phyloP scores from a whole-genome alignment of 2,888 invertebrate genomes.

The Zhuqinia jingwanae region DNA sequence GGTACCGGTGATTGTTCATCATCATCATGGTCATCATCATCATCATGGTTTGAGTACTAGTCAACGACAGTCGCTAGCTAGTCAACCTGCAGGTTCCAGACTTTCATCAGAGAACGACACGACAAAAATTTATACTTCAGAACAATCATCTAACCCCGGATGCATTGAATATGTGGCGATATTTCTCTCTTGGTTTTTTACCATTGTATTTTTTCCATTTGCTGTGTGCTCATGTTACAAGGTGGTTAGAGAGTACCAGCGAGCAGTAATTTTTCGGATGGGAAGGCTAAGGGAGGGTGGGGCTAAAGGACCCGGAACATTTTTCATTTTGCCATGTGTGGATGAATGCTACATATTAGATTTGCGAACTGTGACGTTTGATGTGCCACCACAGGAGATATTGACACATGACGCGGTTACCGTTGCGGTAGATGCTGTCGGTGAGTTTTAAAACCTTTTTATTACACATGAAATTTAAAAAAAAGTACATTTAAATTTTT shows the following conservation, averaged over 20 bases:
- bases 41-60: constrained; percentile 47
- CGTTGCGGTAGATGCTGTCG: constrained; percentile 56
- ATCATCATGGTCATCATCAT: neutral
- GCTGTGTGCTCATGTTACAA: constrained; percentile 75
- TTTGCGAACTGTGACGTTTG: constrained; percentile 84
- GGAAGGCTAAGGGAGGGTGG: constrained; percentile 82
- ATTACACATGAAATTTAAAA: too few species aligned
- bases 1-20: constrained; percentile 35
- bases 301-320: constrained; percentile 83
- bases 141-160: constrained; percentile 34
- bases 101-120: constrained; percentile 58
- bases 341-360: constrained; percentile 84
- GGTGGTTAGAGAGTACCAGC: constrained; percentile 83
- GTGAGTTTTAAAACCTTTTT: too few species aligned
- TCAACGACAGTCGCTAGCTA: constrained; percentile 52
- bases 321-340: constrained; percentile 85
- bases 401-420: constrained; percentile 82
- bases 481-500: too few species aligned
- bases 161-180: constrained; percentile 71
- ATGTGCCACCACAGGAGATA: constrained; percentile 85
- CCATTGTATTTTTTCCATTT: constrained; percentile 65
- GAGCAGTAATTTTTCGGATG: constrained; percentile 83
- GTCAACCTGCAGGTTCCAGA: constrained; percentile 52
- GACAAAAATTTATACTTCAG: constrained; percentile 63
- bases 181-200: constrained; percentile 64